These are phyloP conservation scores for Alethe diademata DNA, from an alignment of 2,113 vertebrate genomes.

Conservation along the genomic window DNA sequence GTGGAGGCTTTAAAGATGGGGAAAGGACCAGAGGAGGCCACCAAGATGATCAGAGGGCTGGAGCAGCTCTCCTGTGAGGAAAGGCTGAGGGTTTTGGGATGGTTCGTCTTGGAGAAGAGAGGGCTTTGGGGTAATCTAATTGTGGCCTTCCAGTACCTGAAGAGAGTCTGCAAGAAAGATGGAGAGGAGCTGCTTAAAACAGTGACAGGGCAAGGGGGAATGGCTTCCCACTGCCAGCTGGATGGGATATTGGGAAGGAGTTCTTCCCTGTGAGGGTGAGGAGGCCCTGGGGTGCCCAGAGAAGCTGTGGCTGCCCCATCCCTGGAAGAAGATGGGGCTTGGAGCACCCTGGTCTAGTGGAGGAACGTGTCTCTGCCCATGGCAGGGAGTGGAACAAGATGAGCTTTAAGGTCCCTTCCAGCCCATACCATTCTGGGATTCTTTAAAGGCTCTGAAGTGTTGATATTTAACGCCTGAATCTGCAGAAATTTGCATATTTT, in stretches of 20 bases:
- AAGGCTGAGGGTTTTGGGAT: not conserved
- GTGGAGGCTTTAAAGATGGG: not conserved
- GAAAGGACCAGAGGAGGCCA: not conserved
- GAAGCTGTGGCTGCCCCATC: not conserved
- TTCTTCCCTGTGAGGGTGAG: not conserved
- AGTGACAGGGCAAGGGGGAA: not conserved
- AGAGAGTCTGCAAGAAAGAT: not conserved
- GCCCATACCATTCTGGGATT: not conserved
- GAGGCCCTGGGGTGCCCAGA: not conserved
- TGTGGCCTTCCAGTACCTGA: not conserved
- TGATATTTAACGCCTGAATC: not conserved
- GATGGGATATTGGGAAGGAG: not conserved
- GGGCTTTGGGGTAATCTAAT: not conserved
- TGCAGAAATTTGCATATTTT: slow-evolving; percentile 49
- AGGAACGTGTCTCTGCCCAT: not conserved
- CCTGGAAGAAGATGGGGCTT: not conserved
- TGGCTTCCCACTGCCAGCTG: not conserved
- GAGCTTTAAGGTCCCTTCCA: not conserved
- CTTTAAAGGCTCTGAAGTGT: not conserved
- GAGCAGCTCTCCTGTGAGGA: not conserved
- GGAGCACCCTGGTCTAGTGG: fast-evolving
- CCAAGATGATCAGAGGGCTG: not conserved
- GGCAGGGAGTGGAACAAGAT: not conserved
- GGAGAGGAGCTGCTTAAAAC: not conserved
- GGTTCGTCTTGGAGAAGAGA: not conserved